These are phyloP conservation scores for Hydraecia micacea DNA, from an alignment of 2,888 invertebrate genomes.

Conservation along the genomic window DNA sequence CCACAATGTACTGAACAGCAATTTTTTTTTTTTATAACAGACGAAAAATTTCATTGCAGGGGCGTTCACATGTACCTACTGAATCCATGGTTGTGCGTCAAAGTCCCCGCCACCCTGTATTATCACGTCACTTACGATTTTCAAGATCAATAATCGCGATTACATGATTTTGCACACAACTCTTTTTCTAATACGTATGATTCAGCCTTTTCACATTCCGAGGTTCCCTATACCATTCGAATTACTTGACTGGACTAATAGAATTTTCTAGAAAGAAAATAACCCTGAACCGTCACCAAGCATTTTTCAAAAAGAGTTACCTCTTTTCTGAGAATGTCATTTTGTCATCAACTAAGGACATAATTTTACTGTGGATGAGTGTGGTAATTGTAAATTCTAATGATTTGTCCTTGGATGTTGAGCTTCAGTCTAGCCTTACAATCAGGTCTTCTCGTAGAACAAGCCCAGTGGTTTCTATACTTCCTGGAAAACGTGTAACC, in stretches of 20 bases:
- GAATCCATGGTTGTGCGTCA: not conserved
- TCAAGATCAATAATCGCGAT: not conserved
- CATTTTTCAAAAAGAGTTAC: not conserved
- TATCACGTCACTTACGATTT: not conserved
- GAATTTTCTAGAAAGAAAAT: not conserved
- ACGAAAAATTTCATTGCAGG: no score
- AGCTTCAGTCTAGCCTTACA: constrained; percentile 71
- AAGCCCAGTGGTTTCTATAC: constrained; percentile 67
- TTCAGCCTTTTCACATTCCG: no score
- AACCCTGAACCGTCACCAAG: not conserved
- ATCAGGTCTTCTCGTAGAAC: constrained; percentile 65
- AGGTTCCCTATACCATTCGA: not conserved
- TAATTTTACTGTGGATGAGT: constrained; percentile 1
- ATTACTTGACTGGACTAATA: not conserved
- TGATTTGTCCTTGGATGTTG: constrained; percentile 27
- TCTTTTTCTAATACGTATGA: no score
- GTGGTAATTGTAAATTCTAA: constrained; percentile 28
- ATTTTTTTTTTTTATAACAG: no score
- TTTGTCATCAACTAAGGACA: not conserved
- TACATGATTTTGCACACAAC: no score
- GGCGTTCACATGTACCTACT: no score
- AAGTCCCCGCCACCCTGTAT: not conserved
- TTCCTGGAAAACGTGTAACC: constrained; percentile 70
- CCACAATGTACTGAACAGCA: no score
- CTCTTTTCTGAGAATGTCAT: not conserved